Evolutionary conservation across 1,140 invertebrate species (phyloP), one percentile per base, ranked within the genome.

Genomic region (Drosophila elegans): DNA sequence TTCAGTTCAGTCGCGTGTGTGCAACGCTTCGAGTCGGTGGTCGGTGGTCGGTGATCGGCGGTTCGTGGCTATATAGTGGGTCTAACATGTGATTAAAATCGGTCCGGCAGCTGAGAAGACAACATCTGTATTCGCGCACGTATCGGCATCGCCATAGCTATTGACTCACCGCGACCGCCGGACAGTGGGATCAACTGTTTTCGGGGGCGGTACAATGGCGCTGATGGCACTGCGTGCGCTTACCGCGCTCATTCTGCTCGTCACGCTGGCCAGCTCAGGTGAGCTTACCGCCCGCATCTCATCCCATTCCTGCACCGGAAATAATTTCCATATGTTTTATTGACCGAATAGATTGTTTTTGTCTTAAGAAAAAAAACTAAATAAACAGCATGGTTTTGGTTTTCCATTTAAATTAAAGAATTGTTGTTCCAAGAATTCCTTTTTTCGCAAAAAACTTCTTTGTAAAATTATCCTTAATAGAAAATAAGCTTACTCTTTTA

Each of bases 1-100:
- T 61, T 54, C 59, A 45, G 66, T 71, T 86, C 75, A 89, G 83
- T 88, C 72, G 81, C 80, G 76, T 55, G 66, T 89, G 80, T 76
- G 83, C 80, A 88, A 56, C 80, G 78, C 84, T 69, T 69, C 54
- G 76, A 68, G 67, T 71, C 63, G 80, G 84, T 79, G 78, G 57
- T 63, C 60, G 60, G 38, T 57, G 29, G 44, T 49, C 63, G 74
- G 64, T 51, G 56, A 34, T 60, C 32, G 49, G 45, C 66, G 74
- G 78, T 44, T 68, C 61, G 44, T 56, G 44, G 51, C 64, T 69
- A 56, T 46, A 68, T 72, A 72, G 46, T 32, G 27, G 52, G 46
- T 60, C 69, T 53, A 75, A 59, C 64, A 77, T 77, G 74, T 77
- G 74, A 75, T 75, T 75, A 42, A 45, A 48, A 74, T 63, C 53